Percentiles rank a stretch among this genome's conserved stretches.
These are phyloP conservation scores for Macquaria australasica DNA, from an alignment of 2,113 vertebrate genomes.

Conservation along the genomic window DNA sequence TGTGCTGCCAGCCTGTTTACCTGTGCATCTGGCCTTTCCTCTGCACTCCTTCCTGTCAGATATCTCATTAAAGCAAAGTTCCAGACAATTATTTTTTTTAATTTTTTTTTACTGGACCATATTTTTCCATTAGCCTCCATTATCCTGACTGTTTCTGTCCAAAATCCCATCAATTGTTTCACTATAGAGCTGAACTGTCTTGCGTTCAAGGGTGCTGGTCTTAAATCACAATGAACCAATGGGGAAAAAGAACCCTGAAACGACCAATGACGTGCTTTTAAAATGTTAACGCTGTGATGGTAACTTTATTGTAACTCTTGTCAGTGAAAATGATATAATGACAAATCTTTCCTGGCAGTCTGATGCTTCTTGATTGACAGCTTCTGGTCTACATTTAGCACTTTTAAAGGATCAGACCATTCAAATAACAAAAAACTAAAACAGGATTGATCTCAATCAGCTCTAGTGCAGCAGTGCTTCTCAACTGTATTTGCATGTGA, in stretches of 20 bases:
- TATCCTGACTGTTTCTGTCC: constrained; percentile 6
- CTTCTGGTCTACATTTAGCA: not conserved
- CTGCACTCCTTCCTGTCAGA: constrained; percentile 28
- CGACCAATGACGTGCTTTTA: not conserved
- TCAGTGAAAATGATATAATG: not conserved
- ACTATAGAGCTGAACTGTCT: not conserved
- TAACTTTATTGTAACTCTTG: not conserved
- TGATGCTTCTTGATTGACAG: not conserved
- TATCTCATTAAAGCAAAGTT: constrained; percentile 10
- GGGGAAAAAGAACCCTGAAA: not conserved
- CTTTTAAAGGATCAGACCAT: not conserved
- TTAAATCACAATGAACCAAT: not conserved
- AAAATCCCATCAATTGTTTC: constrained; percentile 26
- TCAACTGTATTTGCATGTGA: not conserved
- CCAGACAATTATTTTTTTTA: not conserved
- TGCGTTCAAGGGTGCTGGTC: not conserved
- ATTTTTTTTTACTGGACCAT: not conserved
- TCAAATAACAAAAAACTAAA: not conserved
- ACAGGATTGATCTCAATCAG: not conserved
- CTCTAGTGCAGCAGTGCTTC: not conserved
- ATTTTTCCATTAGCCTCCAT: not conserved
- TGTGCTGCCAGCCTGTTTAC: constrained; percentile 11
- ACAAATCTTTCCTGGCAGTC: not conserved
- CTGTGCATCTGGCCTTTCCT: constrained; percentile 44
- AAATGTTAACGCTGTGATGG: not conserved